Conservation (phyloP, 2,888 invertebrate genomes). For the Germaria angustata region DNA sequence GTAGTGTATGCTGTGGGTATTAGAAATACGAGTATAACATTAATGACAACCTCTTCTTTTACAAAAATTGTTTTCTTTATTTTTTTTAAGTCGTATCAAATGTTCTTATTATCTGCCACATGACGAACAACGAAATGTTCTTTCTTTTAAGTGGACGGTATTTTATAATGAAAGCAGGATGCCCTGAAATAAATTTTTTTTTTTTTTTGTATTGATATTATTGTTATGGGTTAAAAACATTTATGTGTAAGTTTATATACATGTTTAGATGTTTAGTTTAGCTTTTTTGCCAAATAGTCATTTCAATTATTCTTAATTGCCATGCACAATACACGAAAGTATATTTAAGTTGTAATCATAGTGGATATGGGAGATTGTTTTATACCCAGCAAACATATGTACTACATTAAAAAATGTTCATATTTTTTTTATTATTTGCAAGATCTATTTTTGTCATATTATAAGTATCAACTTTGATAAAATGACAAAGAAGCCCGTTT, state of each 20-base stretch:
- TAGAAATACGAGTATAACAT: conserved; percentile 64
- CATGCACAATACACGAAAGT: conserved; percentile 21
- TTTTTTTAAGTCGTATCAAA: conserved; percentile 59
- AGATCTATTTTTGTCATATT: no score
- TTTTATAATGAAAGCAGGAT: conserved; percentile 44
- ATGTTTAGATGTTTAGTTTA: conserved; percentile 3
- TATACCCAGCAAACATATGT: conserved; percentile 8
- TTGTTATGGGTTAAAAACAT: no score
- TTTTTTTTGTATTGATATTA: conserved; percentile 32
- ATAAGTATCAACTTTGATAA: no score
- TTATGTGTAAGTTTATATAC: no score
- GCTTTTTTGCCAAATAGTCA: neutral
- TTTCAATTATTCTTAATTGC: conserved; percentile 24
- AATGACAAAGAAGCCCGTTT: no score
- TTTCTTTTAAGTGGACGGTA: conserved; percentile 22
- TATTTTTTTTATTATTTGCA: no score
- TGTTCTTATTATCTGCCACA: conserved; percentile 24
- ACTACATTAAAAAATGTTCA: no score
- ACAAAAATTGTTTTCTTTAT: neutral
- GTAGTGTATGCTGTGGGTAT: conserved; percentile 50
- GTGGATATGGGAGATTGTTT: neutral
- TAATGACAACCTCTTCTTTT: conserved; percentile 66
- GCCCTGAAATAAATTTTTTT: no score
- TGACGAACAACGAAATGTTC: neutral
- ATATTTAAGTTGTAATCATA: neutral